Base-by-base conservation (phyloP, 1,140 invertebrate genomes). In the Popillia japonica region DNA sequence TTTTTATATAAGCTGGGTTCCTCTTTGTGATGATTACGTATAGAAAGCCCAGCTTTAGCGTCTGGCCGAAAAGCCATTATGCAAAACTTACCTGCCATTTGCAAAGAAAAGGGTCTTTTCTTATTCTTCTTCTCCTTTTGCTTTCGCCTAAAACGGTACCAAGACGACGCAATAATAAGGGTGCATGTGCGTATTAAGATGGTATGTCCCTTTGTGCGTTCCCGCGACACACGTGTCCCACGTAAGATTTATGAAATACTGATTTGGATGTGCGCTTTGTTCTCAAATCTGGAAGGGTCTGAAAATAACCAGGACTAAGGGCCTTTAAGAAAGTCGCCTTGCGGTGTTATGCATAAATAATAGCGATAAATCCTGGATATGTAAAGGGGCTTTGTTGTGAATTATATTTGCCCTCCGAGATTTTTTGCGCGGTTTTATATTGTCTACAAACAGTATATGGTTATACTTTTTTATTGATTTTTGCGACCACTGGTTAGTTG, bases 81-180 rank as follows among this genome's bases (percentile, higher is more conserved):
- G 61, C 61, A 68, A 68, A 68, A 68, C 14, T 68, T 68, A 68
- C 61, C 61, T 68, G 61, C 61, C 27, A 20, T 27, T 68, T 22
- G 61, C 61, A 34, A 34, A 68, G 22, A 20, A 68, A 68, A 11
- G 22, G 8, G 9, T 11, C 14, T 7, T 7, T n/a, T 22, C 22
- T 14, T 68, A 22, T 68, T 27, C 22, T 68, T 22, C 22, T 68
- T 0, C 20, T 17, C 22, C 11, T 34, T 10, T 11, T 11, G 11
- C 22, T 7, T 7, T 64, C 17, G 61, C 6, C 9, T 22, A 14
- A 68, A 68, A 68, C 22, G 22, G 61, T 17, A 34, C 61, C 22
- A 55, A 17, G 20, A 23, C 27, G 20, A 68, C 27, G 61, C 61
- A 68, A 68, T 68, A 55, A 68, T 22, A 68, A 34, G 61, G 61